Base-by-base conservation (phyloP, 2,888 invertebrate genomes). In the Tuberolachnus salignus region DNA sequence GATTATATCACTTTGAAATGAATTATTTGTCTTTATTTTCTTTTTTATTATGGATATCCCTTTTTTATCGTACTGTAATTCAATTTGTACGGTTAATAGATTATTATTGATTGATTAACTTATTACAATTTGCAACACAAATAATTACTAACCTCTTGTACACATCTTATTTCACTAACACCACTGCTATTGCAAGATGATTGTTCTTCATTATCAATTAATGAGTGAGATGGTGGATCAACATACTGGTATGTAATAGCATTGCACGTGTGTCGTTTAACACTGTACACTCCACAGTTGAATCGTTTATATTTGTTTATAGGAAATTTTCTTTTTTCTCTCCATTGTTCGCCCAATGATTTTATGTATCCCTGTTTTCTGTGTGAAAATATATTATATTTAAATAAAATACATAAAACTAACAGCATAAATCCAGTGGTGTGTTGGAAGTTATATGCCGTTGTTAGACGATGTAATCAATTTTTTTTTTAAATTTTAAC, bases 341-440 rank as follows among this genome's bases (percentile, higher is more conserved):
- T 23, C 67, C 67, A 75, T 19, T 67, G 75, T 67, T 59, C 26
- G 34, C 75, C 75, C 8, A 11, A 9, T n/a, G n/a, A 34, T 59
- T 13, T 66, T 19, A 75, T 16, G 49, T 75, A 66, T 11, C 19
- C 49, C 46, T 75, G 46, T 49, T 67, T 67, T 11, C 75, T 75
- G 10, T 26, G 1, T n/a, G 57, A 64, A 57, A 21, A 55, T 14
- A 55, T 16, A 16, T 49, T 16, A 26, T 11, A 10, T 49, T 49
- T 49, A 67, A 63, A 42, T 16, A 34, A 34, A 63, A 34, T 34
- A 4, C 6, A 34, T 34, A 42, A 63, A 4, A 63, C 42, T 34
- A 4, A 63, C 34, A 1, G 11, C 11, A 42, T 63, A n/a, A n/a
- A n/a, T n/a, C n/a, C n/a, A n/a, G n/a, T n/a, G n/a, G n/a, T n/a